Evolutionary conservation across 1,140 invertebrate genomes (phyloP).

Genomic region (Calliopsis andreniformis): DNA sequence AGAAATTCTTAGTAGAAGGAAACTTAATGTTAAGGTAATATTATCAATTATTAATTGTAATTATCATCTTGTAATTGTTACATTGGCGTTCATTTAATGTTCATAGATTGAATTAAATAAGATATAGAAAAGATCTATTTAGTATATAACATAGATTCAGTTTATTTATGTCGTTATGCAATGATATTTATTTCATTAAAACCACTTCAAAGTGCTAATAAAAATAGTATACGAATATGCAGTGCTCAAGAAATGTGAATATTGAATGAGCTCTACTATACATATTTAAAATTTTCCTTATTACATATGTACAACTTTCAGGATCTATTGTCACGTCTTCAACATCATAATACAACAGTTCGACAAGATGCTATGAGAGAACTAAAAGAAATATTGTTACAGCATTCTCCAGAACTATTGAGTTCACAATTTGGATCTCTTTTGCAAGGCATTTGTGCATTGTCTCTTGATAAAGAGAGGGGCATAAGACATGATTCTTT

Average conservation of each 20-base stretch:
- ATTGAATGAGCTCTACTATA: too few relatives aligned
- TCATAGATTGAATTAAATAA: too few relatives aligned
- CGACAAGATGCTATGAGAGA: conserved; percentile 87
- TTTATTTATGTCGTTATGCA: too few relatives aligned
- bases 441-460: conserved; percentile 85
- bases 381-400: conserved; percentile 86
- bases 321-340: conserved; percentile 88
- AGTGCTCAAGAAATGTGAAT: too few relatives aligned
- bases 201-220: too few relatives aligned
- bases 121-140: too few relatives aligned
- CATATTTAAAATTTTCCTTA: not conserved
- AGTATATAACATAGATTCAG: too few relatives aligned
- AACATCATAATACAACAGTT: conserved; percentile 89
- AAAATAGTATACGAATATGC: too few relatives aligned
- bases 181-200: too few relatives aligned
- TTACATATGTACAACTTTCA: conserved; percentile 70
- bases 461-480: conserved; percentile 88
- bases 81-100: too few relatives aligned
- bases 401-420: conserved; percentile 81
- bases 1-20: conserved; percentile 86
- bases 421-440: conserved; percentile 85
- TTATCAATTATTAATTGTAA: conserved; percentile 15
- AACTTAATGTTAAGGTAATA: conserved; percentile 86
- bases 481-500: conserved; percentile 86
- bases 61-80: conserved; percentile 10